Conservation (phyloP, 2,797 vertebrate genomes). For the Melanotaenia nigrans region DNA sequence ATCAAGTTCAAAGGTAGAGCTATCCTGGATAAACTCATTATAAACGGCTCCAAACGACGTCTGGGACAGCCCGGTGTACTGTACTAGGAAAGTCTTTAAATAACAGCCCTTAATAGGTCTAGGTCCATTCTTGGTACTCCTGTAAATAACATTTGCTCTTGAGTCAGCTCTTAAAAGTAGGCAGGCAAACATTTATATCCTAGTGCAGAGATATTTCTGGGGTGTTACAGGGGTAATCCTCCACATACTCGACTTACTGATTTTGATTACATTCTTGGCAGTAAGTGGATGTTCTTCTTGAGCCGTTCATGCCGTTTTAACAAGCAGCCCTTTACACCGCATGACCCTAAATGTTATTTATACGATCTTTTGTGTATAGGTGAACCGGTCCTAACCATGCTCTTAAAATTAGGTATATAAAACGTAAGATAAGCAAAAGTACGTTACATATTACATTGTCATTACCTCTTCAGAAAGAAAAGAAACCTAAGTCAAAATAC, state of each 20-base stretch:
- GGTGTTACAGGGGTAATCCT: constrained; percentile 52
- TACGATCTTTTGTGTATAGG: too few species aligned
- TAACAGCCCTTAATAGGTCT: constrained; percentile 58
- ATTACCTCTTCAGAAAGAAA: too few species aligned
- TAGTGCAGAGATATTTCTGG: constrained; percentile 47
- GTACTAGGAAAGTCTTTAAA: constrained; percentile 67
- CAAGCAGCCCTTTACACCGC: constrained; percentile 13
- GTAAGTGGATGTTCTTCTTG: constrained; percentile 22
- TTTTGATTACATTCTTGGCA: constrained; percentile 54
- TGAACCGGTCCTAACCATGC: too few species aligned
- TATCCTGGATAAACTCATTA: constrained; percentile 74
- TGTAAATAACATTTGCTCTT: constrained; percentile 57
- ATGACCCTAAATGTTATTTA: not conserved
- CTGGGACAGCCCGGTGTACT: constrained; percentile 50
- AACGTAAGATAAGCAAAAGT: too few species aligned
- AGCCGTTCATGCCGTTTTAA: constrained; percentile 14
- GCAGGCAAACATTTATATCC: constrained; percentile 56
- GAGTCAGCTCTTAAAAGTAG: constrained; percentile 59
- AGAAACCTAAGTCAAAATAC: too few species aligned
- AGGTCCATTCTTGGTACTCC: constrained; percentile 55
- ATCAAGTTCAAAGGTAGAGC: constrained; percentile 77
- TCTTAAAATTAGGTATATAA: too few species aligned
- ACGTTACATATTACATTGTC: too few species aligned
- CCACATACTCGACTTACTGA: constrained; percentile 53
- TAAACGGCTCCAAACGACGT: constrained; percentile 53